A percentile compares a stretch with the other conserved stretches of the same genome.
These are phyloP conservation scores for Ophioninae sp. DNA, from an alignment of 2,888 invertebrate genomes.

Conservation along the genomic window DNA sequence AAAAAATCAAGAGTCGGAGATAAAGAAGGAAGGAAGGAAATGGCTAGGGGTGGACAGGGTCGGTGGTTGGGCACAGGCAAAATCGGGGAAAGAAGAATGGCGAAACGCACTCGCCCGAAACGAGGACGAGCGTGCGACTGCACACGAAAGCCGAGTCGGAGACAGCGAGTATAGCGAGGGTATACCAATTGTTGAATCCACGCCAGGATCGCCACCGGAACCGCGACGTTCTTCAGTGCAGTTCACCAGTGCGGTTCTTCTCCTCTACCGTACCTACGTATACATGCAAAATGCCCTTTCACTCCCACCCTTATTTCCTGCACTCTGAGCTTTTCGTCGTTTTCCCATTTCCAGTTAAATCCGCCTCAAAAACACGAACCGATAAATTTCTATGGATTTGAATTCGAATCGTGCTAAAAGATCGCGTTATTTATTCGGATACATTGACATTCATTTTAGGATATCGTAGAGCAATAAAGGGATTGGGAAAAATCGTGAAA, in stretches of 20 bases:
- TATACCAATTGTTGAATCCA: conserved; percentile 62
- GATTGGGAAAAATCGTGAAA: too few species aligned
- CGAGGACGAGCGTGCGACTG: conserved; percentile 60
- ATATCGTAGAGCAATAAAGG: not conserved
- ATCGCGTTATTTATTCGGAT: conserved; percentile 52
- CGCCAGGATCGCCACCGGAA: conserved; percentile 62
- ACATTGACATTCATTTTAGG: not conserved
- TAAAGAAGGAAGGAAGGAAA: conserved; percentile 28
- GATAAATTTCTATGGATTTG: conserved; percentile 75
- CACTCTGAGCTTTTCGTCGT: conserved; percentile 33
- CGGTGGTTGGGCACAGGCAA: conserved; percentile 38
- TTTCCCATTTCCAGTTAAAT: conserved; percentile 32
- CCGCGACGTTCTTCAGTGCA: conserved; percentile 50
- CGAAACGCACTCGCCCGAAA: conserved; percentile 63
- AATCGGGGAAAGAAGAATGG: conserved; percentile 59
- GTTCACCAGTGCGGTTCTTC: conserved; percentile 50
- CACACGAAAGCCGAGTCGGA: conserved; percentile 44
- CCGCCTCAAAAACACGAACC: conserved; percentile 67
- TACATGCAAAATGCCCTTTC: not conserved
- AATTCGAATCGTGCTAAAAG: conserved; percentile 66
- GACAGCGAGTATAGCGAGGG: not conserved
- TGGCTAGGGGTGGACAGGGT: conserved; percentile 6
- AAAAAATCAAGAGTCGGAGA: conserved; percentile 15
- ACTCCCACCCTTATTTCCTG: conserved; percentile 32
- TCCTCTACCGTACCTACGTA: not conserved